Percentiles rank a stretch among this genome's conserved stretches.
Conservation (phyloP, 2,113 vertebrate genomes). For the Sturnira hondurensis region DNA sequence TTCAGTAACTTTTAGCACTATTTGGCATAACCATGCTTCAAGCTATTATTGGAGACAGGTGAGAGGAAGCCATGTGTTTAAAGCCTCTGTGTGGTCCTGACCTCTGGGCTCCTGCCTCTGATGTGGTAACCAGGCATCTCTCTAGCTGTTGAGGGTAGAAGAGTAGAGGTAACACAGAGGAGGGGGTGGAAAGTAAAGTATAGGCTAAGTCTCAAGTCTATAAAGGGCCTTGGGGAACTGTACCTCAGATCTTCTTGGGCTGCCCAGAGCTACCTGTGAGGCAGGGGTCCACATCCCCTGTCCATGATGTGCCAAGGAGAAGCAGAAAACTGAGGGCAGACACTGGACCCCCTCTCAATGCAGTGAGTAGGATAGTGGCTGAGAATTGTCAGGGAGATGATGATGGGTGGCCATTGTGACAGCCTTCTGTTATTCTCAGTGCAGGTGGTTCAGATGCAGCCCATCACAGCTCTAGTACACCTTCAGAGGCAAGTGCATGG, state of each 20-base stretch:
- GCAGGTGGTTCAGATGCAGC: fast-evolving
- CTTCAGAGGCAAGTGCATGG: neutral
- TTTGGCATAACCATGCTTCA: neutral
- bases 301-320: neutral
- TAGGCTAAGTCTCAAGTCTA: neutral
- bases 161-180: neutral
- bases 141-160: neutral
- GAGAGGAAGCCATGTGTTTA: neutral
- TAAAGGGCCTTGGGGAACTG: neutral
- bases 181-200: neutral
- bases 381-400: neutral
- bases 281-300: neutral
- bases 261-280: too few species aligned
- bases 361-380: too few species aligned
- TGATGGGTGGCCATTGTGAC: neutral
- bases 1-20: neutral
- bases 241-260: neutral
- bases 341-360: neutral
- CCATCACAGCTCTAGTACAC: neutral
- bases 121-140: fast-evolving
- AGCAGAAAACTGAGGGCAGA: neutral
- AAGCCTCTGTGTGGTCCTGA: neutral
- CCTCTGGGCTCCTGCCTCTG: neutral
- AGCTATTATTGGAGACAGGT: neutral
- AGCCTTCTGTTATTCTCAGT: neutral